These are phyloP conservation scores for Antitype chi DNA, from an alignment of 2,888 invertebrate species.

Conservation along the genomic window DNA sequence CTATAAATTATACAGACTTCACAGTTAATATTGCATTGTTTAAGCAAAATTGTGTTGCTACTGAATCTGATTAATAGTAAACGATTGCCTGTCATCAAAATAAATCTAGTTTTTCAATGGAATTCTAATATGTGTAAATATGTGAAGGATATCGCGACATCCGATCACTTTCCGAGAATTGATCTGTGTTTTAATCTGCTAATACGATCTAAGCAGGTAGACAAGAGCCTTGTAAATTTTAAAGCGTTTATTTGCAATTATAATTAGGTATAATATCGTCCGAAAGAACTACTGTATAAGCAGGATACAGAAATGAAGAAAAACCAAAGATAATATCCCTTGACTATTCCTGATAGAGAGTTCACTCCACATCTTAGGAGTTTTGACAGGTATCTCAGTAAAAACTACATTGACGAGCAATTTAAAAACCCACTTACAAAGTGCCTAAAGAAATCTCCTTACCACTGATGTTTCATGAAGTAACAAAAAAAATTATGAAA, in stretches of 20 bases:
- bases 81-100: conserved; percentile 66
- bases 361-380: background rate
- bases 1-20: conserved; percentile 41
- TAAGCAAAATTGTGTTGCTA: conserved; percentile 50
- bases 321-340: background rate
- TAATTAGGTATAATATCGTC: conserved; percentile 14
- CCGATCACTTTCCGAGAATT: conserved; percentile 81
- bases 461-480: too few relatives aligned
- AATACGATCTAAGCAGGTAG: conserved; percentile 67
- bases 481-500: too few relatives aligned
- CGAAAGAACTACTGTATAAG: background rate
- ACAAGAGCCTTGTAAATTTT: conserved; percentile 31
- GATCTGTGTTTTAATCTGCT: conserved; percentile 65
- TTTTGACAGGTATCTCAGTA: background rate
- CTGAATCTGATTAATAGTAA: conserved; percentile 60
- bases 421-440: too few relatives aligned
- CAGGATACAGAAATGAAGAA: background rate
- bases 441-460: too few relatives aligned
- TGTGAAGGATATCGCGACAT: conserved; percentile 73
- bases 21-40: conserved; percentile 62
- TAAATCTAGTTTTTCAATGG: conserved; percentile 69
- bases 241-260: conserved; percentile 46
- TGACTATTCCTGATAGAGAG: background rate
- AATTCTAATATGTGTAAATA: conserved; percentile 75
- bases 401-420: too few relatives aligned